These are phyloP conservation scores for Panagrolaimus sp. DNA, from an alignment of 1,140 invertebrate species.

Conservation along the genomic window DNA sequence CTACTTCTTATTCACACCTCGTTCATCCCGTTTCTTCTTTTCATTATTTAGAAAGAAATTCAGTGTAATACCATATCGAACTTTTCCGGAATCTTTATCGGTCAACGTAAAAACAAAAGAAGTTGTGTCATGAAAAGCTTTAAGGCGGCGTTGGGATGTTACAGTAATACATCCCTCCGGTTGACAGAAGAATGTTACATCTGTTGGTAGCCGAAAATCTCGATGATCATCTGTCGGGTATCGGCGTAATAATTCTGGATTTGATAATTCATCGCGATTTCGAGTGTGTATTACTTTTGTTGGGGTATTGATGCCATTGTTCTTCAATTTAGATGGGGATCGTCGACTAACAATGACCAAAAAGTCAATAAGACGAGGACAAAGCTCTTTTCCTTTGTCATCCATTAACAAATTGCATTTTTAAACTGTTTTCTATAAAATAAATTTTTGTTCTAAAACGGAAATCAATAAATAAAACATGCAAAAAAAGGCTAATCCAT, in stretches of 20 bases:
- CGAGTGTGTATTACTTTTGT: constrained; percentile 18
- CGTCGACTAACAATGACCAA: constrained; percentile 87
- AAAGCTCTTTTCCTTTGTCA: constrained; percentile 59
- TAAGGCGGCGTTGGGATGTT: constrained; percentile 24
- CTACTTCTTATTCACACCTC: constrained; percentile 23
- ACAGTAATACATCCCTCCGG: constrained; percentile 87
- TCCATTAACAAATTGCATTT: constrained; percentile 37
- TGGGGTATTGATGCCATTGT: constrained; percentile 10
- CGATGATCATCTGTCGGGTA: constrained; percentile 90
- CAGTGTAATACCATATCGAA: constrained; percentile 88
- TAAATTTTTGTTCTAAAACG: not conserved
- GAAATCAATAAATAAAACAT: constrained; percentile 1
- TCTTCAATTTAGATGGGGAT: constrained; percentile 60
- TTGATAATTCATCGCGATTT: constrained; percentile 62
- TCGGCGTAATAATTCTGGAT: constrained; percentile 82
- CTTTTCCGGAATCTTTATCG: constrained; percentile 94
- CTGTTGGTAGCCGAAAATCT: constrained; percentile 90
- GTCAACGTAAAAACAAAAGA: constrained; percentile 97
- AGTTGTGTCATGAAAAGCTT: constrained; percentile 37
- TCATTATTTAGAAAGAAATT: constrained; percentile 90
- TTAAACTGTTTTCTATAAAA: constrained; percentile 9
- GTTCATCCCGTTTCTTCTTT: constrained; percentile 34
- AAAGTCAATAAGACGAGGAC: constrained; percentile 75
- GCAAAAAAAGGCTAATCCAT: not conserved
- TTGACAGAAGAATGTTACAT: constrained; percentile 99